These are phyloP conservation scores for Sisyra nigra DNA, from an alignment of 2,888 invertebrate species.

Conservation along the genomic window DNA sequence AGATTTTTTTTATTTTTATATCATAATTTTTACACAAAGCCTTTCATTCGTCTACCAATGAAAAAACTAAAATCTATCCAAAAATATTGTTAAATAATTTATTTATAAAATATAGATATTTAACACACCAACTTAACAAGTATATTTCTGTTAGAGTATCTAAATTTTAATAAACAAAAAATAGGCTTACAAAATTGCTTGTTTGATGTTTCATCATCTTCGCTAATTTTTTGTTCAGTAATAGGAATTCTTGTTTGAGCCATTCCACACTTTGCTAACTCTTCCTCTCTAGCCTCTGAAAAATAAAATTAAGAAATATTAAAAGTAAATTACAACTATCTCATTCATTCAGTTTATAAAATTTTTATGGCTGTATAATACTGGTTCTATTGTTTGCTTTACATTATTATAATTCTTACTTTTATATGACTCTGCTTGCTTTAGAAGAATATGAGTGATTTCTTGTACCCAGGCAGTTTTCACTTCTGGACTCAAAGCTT, in stretches of 20 bases:
- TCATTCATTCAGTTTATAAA: too few relatives aligned
- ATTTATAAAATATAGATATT: too few relatives aligned
- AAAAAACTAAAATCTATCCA: too few relatives aligned
- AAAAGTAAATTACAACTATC: background rate
- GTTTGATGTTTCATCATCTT: constrained; percentile 8
- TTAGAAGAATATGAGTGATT: constrained; percentile 5
- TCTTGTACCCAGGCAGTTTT: constrained; percentile 7
- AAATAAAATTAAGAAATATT: background rate
- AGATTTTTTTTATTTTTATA: too few relatives aligned
- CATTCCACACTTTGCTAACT: constrained; percentile 5
- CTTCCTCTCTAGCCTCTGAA: constrained; percentile 5
- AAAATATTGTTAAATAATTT: too few relatives aligned
- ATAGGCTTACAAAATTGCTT: constrained; percentile 6
- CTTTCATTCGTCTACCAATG: too few relatives aligned
- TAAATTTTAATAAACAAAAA: too few relatives aligned
- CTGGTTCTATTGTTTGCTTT: too few relatives aligned
- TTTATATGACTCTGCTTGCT: constrained; percentile 8
- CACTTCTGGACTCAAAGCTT: constrained; percentile 4
- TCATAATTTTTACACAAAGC: too few relatives aligned
- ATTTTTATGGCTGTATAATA: too few relatives aligned
- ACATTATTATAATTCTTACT: background rate
- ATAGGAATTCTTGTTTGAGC: constrained; percentile 7
- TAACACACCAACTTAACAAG: too few relatives aligned
- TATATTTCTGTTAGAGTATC: too few relatives aligned
- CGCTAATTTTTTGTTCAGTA: constrained; percentile 6